Evolutionary conservation across 2,888 invertebrate species (phyloP).

Genomic region (Chymomyza caudatula): DNA sequence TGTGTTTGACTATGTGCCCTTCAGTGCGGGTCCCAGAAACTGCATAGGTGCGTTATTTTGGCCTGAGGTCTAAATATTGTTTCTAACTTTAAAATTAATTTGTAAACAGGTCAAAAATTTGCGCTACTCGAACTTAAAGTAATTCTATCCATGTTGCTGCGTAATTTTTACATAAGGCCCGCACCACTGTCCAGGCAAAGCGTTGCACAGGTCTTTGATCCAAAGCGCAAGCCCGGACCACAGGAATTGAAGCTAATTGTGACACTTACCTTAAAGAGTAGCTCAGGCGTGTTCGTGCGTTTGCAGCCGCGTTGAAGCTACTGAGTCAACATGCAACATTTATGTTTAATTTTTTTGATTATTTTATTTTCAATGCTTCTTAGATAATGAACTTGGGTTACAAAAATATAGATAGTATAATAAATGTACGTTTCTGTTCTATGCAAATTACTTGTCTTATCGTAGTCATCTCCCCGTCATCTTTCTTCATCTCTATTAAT

Average conservation of each 20-base stretch:
- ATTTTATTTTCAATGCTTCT: not conserved
- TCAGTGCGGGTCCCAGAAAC: slow-evolving; percentile 83
- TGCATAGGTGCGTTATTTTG: slow-evolving; percentile 57
- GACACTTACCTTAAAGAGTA: slow-evolving; percentile 43
- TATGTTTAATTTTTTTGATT: not conserved
- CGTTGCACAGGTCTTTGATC: slow-evolving; percentile 52
- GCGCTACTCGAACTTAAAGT: slow-evolving; percentile 80
- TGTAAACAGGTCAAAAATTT: slow-evolving; percentile 77
- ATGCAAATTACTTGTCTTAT: too few species aligned
- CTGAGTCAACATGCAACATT: not conserved
- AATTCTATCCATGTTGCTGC: slow-evolving; percentile 79
- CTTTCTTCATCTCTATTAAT: too few species aligned
- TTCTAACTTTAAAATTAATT: not conserved
- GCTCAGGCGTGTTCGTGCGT: slow-evolving; percentile 39
- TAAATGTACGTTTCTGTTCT: too few species aligned
- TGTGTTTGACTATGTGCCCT: slow-evolving; percentile 81
- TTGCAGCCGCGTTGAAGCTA: slow-evolving; percentile 21
- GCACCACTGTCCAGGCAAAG: slow-evolving; percentile 76
- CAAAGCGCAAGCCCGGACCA: slow-evolving; percentile 18
- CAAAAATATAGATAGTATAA: too few species aligned
- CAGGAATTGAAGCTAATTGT: slow-evolving; percentile 38
- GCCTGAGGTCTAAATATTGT: not conserved
- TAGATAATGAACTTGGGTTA: too few species aligned
- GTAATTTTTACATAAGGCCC: slow-evolving; percentile 77
- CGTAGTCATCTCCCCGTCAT: too few species aligned